A percentile compares a stretch with the other conserved stretches of the same genome.
phyloP scores from a whole-genome alignment of 2,113 vertebrate species.

The Ptyas mucosa region DNA sequence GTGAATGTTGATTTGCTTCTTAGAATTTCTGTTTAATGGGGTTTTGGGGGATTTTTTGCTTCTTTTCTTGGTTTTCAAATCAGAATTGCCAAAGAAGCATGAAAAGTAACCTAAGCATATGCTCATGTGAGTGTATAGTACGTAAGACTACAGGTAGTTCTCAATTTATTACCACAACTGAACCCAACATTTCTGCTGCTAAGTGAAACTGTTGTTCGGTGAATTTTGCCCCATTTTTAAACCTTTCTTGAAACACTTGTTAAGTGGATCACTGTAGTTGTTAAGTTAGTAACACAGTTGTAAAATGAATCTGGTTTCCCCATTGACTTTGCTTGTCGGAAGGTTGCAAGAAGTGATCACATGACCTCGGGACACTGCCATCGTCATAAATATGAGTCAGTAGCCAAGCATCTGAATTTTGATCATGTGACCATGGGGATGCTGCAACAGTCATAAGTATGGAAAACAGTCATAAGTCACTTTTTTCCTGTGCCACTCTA shows the following conservation, averaged over 20 bases:
- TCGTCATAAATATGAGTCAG: background rate
- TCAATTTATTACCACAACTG: background rate
- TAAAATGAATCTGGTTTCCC: background rate
- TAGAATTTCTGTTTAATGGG: conserved; percentile 9
- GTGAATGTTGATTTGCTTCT: conserved; percentile 8
- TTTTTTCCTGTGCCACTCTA: background rate
- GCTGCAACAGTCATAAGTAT: background rate
- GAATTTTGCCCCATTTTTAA: background rate
- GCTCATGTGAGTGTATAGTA: background rate
- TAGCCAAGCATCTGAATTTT: background rate
- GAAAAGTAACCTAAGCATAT: background rate
- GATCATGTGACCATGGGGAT: background rate
- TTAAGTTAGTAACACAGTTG: background rate
- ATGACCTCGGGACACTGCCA: background rate
- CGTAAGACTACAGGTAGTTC: background rate
- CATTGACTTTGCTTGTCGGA: background rate
- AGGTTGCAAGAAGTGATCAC: background rate
- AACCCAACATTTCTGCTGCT: background rate
- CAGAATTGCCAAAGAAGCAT: background rate
- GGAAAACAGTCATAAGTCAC: background rate
- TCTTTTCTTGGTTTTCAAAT: conserved; percentile 18
- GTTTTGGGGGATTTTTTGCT: background rate
- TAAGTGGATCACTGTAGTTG: background rate
- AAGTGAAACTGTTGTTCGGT: background rate
- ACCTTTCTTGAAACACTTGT: background rate